Conservation (phyloP, 1,140 invertebrate genomes). For the Drosophila auraria region DNA sequence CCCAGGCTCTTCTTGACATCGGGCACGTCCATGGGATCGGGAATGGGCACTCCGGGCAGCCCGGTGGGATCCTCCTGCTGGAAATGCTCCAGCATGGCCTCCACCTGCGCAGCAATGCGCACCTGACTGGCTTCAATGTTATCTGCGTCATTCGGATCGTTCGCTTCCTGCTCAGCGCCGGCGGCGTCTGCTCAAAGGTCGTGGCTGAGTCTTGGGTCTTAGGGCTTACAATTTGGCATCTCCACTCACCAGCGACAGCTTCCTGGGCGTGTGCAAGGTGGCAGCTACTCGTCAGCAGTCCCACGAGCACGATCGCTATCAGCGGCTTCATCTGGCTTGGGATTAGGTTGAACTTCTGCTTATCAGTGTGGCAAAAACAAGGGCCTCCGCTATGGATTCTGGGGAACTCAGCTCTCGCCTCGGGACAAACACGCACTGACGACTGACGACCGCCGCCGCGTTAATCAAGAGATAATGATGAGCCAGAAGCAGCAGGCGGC, state of each 20-base stretch:
- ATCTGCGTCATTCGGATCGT: slow-evolving; percentile 59
- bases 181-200: slow-evolving; percentile 54
- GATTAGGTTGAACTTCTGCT: slow-evolving; percentile 30
- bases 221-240: background rate
- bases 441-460: slow-evolving; percentile 25
- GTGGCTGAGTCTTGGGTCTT: background rate
- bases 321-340: slow-evolving; percentile 52
- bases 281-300: slow-evolving; percentile 32
- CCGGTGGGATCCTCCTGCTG: slow-evolving; percentile 92
- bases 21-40: slow-evolving; percentile 92
- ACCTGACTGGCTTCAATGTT: slow-evolving; percentile 86
- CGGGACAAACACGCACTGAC: slow-evolving; percentile 43
- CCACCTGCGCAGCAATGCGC: slow-evolving; percentile 89
- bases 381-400: slow-evolving; percentile 6
- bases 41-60: slow-evolving; percentile 90
- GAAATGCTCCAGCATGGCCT: slow-evolving; percentile 91
- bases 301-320: slow-evolving; percentile 48
- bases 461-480: slow-evolving; percentile 61
- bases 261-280: slow-evolving; percentile 41
- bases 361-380: slow-evolving; percentile 32
- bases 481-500: slow-evolving; percentile 32
- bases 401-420: slow-evolving; percentile 26
- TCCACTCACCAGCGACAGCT: slow-evolving; percentile 45
- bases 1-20: slow-evolving; percentile 90
- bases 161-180: slow-evolving; percentile 31